phyloP scores from a whole-genome alignment of 92 coral and sea anemone species.

The Siderastrea radians region DNA sequence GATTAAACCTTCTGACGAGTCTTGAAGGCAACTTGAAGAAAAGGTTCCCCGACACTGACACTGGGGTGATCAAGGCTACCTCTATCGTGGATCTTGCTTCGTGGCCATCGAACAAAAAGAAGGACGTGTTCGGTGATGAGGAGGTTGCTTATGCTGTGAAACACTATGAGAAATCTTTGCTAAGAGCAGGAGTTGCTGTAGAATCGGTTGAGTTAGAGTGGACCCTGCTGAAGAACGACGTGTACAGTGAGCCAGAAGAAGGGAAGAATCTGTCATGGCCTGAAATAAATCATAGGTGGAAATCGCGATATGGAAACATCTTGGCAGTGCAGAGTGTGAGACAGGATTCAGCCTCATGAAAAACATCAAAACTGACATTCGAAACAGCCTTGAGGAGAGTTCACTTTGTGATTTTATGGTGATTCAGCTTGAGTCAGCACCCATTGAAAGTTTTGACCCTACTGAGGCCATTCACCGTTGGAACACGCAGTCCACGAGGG shows the following conservation, averaged over 20 bases:
- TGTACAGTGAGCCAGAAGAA: slow-evolving; percentile 39
- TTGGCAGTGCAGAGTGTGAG: slow-evolving; percentile 29
- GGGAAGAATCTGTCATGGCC: too few relatives aligned
- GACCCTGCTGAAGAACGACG: slow-evolving; percentile 35
- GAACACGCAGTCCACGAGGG: slow-evolving; percentile 18
- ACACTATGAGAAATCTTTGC: slow-evolving; percentile 39
- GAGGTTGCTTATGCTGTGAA: slow-evolving; percentile 20
- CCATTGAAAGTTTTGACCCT: slow-evolving; percentile 3
- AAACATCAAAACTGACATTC: slow-evolving; percentile 31
- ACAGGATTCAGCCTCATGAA: slow-evolving; percentile 41
- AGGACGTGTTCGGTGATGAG: slow-evolving; percentile 31
- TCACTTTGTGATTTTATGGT: slow-evolving; percentile 31
- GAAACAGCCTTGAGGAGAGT: slow-evolving; percentile 24
- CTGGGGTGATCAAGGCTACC: slow-evolving; percentile 40
- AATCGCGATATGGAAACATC: slow-evolving; percentile 15
- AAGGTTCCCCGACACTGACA: slow-evolving; percentile 24
- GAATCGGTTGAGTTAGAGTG: slow-evolving; percentile 43
- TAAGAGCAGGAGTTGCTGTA: slow-evolving; percentile 31
- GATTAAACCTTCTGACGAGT: slow-evolving; percentile 1
- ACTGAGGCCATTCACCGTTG: slow-evolving; percentile 29
- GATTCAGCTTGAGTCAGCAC: background rate
- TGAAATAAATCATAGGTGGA: slow-evolving; percentile 28
- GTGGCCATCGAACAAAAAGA: slow-evolving; percentile 42
- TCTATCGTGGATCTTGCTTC: slow-evolving; percentile 36
- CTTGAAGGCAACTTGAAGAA: slow-evolving; percentile 24